phyloP scores from a whole-genome alignment of 2,888 invertebrate genomes.

The Heliconius aoede region DNA sequence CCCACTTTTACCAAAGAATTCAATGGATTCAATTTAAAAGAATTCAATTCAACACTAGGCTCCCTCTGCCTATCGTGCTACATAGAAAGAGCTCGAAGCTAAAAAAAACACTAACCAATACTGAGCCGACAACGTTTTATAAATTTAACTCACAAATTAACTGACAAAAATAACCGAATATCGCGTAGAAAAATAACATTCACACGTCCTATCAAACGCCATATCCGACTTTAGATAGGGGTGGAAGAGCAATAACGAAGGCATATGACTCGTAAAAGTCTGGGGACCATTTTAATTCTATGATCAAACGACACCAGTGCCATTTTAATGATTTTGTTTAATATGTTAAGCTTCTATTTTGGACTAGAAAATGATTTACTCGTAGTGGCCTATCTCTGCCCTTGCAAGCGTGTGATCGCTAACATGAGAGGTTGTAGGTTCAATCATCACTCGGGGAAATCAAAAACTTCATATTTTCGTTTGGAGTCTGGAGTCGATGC shows the following conservation, averaged over 20 bases:
- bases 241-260: slow-evolving; percentile 36
- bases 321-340: slow-evolving; percentile 44
- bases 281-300: slow-evolving; percentile 41
- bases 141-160: background rate
- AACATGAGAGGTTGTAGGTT: no score
- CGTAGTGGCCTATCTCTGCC: no score
- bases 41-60: no score
- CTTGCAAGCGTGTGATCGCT: no score
- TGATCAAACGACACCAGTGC: slow-evolving; percentile 38
- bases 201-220: slow-evolving; percentile 22
- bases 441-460: no score
- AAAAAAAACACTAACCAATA: background rate
- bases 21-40: no score
- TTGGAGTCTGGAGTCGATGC: no score
- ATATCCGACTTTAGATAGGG: slow-evolving; percentile 24
- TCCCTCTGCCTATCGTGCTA: no score
- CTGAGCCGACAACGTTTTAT: background rate
- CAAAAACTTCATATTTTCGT: no score
- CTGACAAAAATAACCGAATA: background rate
- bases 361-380: background rate
- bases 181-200: slow-evolving; percentile 4
- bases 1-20: no score
- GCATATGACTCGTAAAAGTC: slow-evolving; percentile 40
- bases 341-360: slow-evolving; percentile 30
- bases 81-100: background rate